phyloP scores from a whole-genome alignment of 2,797 vertebrate species.

The Channallabes apus region DNA sequence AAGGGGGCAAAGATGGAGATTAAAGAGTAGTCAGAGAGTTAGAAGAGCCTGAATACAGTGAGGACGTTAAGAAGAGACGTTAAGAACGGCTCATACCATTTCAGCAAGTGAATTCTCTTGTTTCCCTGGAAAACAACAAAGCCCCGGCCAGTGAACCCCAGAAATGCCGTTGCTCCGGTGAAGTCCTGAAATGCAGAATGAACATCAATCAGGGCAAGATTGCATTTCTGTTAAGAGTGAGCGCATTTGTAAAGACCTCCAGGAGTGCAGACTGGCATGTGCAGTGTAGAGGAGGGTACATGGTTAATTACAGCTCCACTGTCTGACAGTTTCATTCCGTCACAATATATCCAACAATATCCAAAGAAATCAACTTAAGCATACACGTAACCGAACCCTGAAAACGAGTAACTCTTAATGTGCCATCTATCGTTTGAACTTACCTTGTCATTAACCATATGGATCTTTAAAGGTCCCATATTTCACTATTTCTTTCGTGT shows the following conservation, averaged over 20 bases:
- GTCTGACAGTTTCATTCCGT: background rate
- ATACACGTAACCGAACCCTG: background rate
- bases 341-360: background rate
- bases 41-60: slow-evolving; percentile 8
- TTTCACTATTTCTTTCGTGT: no score
- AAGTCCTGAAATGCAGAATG: slow-evolving; percentile 80
- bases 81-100: slow-evolving; percentile 80
- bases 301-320: background rate
- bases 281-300: background rate
- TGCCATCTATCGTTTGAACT: background rate
- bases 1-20: background rate
- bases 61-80: background rate
- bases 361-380: background rate
- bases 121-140: slow-evolving; percentile 99
- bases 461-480: background rate
- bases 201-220: background rate
- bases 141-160: slow-evolving; percentile 94
- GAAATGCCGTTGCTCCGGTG: slow-evolving; percentile 89
- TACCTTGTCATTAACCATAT: background rate
- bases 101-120: slow-evolving; percentile 95
- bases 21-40: background rate
- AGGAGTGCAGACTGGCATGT: background rate
- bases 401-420: background rate
- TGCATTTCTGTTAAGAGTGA: background rate
- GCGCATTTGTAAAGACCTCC: background rate